phyloP scores from a whole-genome alignment of 2,888 invertebrate species.

The Phaonia tiefii region DNA sequence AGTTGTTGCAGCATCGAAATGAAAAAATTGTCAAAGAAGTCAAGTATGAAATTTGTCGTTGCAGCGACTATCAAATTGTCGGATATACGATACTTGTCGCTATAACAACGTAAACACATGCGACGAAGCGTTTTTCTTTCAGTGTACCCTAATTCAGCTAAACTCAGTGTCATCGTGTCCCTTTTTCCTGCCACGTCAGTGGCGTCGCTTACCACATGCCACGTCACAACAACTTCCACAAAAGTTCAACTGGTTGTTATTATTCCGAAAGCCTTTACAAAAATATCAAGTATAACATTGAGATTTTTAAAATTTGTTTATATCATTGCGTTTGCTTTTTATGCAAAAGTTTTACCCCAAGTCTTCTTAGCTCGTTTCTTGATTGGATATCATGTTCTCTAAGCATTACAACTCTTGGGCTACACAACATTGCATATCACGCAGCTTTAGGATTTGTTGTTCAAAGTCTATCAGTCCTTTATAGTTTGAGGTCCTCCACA shows the following conservation, averaged over 20 bases:
- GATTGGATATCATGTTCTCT: conserved; percentile 2
- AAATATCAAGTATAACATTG: background rate
- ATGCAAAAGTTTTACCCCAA: background rate
- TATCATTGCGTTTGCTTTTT: conserved; percentile 5
- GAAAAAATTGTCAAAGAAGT: too few species aligned
- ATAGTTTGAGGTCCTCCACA: background rate
- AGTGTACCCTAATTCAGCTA: too few species aligned
- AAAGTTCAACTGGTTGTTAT: conserved; percentile 13
- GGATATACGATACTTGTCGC: too few species aligned
- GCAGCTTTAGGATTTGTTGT: too few species aligned
- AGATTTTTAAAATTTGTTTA: conserved; percentile 2
- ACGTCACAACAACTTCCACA: background rate
- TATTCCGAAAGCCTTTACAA: background rate
- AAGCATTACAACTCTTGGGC: background rate
- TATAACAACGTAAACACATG: too few species aligned
- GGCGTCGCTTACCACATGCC: background rate
- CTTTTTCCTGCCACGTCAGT: too few species aligned
- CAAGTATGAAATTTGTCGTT: too few species aligned
- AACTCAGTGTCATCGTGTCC: too few species aligned
- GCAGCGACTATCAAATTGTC: too few species aligned
- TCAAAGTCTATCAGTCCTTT: background rate
- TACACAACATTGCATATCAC: background rate
- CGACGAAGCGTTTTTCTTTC: too few species aligned
- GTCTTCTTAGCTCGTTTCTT: background rate
- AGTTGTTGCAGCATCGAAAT: too few species aligned